Evolutionary conservation across 1,140 invertebrate genomes (phyloP), one percentile per base, ranked within the genome.

Genomic region (Latrodectus geometricus): DNA sequence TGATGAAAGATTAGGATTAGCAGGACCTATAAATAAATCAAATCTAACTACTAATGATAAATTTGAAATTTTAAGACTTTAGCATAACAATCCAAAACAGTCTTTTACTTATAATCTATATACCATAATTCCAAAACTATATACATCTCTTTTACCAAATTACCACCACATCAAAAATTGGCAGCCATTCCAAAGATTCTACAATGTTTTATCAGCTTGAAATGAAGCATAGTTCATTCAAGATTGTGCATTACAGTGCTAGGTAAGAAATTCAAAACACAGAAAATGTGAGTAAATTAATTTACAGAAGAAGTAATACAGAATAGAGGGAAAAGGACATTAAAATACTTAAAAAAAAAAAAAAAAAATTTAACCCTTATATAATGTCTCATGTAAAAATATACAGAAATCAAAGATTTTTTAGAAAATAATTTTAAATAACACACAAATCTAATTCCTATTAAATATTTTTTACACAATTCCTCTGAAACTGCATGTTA

Each of bases 1-100:
- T 90, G 96, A 95, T 89, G 94, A 92, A 88, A 96, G 92, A 90
- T 94, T 94, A 89, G 93, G 93, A 92, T 94, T 95, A 92, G 94
- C 93, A n/a, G 89, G 79, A 12, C 83, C 83, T 86, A 14, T 23
- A 12, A 35, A 9, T 7, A 69, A 74, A 7, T 49, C 4, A 15
- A 74, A 12, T 52, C 0, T 14, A 50, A 35, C 7, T 50, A 50
- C 15, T 74, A 49, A 52, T 49, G 15, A 48, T 49, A 74, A 14
- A 17, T 61, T 61, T 61, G 0, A 61, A 14, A 61, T 61, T 9
- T 61, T 61, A 11, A 61, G 54, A 61, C 54, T 35, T n/a, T 35
- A 35, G 35, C 35, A 35, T 35, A 35, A 1, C 35, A 35, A 35
- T 35, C 35, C 35, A 35, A 35, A 35, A 35, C 35, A 35, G 54